Conservation (phyloP, 1,140 invertebrate species). For the Drosophila pectinifera region DNA sequence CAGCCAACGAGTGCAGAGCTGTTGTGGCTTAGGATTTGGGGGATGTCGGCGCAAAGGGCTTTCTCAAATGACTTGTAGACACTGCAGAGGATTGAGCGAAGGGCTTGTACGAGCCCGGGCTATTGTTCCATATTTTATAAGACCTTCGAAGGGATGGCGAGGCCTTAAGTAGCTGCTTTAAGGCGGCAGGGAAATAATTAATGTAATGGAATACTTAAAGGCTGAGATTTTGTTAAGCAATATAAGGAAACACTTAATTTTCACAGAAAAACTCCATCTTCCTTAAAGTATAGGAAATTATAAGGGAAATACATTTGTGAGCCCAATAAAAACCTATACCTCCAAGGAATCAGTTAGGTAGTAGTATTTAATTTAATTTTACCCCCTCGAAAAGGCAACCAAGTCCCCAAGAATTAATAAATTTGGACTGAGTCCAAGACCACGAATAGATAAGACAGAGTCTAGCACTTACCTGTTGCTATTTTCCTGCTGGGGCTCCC, state of each 20-base stretch:
- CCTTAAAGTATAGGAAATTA: too few species aligned
- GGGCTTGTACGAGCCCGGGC: constrained; percentile 4
- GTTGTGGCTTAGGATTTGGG: constrained; percentile 33
- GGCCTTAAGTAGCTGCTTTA: neutral
- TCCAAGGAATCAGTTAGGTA: too few species aligned
- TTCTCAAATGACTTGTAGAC: constrained; percentile 24
- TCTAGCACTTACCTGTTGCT: constrained; percentile 58
- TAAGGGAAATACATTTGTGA: too few species aligned
- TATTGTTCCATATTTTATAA: constrained; percentile 3
- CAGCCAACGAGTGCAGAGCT: constrained; percentile 43
- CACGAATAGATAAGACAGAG: constrained; percentile 3
- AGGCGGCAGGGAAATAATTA: neutral
- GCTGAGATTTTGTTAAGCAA: neutral
- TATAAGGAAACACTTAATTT: neutral
- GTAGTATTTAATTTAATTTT: neutral
- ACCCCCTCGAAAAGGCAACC: too few species aligned
- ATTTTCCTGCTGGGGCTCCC: neutral
- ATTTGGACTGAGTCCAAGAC: neutral
- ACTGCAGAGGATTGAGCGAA: constrained; percentile 10
- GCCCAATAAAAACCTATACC: too few species aligned
- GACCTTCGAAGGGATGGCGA: neutral
- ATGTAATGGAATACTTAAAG: neutral
- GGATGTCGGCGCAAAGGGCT: constrained; percentile 9
- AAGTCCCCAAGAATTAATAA: neutral
- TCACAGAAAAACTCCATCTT: too few species aligned